Evolutionary conservation across 2,113 vertebrate genomes (phyloP).

Genomic region (Alaudala cheleensis): DNA sequence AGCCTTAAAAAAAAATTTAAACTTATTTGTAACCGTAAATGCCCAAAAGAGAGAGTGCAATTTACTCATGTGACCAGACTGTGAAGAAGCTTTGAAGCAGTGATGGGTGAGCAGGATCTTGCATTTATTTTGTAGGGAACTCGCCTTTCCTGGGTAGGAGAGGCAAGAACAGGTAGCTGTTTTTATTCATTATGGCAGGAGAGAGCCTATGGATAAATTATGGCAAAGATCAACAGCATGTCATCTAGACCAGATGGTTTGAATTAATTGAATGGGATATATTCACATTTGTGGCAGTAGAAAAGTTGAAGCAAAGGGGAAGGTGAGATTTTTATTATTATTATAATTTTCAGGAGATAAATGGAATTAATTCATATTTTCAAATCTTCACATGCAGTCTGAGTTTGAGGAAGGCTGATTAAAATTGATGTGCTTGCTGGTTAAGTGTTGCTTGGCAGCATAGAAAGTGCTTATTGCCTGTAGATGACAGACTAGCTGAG

Average conservation of each 20-base stretch:
- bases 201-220: not conserved
- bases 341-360: not conserved
- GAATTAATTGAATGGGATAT: not conserved
- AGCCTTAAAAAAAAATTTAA: not conserved
- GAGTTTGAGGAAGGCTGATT: not conserved
- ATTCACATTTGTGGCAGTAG: not conserved
- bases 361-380: not conserved
- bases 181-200: not conserved
- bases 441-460: not conserved
- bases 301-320: not conserved
- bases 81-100: not conserved
- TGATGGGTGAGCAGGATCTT: not conserved
- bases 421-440: not conserved
- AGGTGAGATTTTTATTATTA: not conserved
- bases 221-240: not conserved
- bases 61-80: not conserved
- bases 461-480: not conserved
- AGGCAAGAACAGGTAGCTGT: not conserved
- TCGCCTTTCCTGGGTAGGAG: not conserved
- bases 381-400: not conserved
- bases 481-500: constrained; percentile 1
- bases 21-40: not conserved
- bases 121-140: not conserved
- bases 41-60: not conserved
- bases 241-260: not conserved